Evolutionary conservation across 2,113 vertebrate genomes (phyloP).

Genomic region (Reinhardtius hippoglossoides): DNA sequence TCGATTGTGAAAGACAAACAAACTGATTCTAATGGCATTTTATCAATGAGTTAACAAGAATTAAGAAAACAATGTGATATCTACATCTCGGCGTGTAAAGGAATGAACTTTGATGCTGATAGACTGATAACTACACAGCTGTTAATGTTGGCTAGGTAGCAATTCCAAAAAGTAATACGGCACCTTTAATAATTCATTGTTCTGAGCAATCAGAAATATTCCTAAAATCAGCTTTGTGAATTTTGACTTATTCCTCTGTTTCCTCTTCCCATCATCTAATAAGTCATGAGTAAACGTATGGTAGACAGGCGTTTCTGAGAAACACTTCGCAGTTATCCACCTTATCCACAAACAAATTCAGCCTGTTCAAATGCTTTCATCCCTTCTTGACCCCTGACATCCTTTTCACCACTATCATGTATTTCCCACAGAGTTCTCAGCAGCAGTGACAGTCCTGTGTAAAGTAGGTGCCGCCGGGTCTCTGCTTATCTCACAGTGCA

Average conservation of each 20-base stretch:
- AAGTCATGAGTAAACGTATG: background rate
- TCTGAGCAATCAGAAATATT: no score
- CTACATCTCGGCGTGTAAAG: no score
- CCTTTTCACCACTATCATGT: conserved; percentile 18
- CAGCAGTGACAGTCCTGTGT: background rate
- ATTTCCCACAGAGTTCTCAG: conserved; percentile 45
- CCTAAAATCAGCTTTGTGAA: background rate
- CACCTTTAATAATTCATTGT: no score
- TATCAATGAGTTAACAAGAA: no score
- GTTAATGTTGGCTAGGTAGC: background rate
- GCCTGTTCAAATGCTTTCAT: background rate
- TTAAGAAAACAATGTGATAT: no score
- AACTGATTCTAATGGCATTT: no score
- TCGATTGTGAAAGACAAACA: no score
- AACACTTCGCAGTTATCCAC: background rate
- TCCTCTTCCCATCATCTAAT: background rate
- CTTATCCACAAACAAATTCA: background rate
- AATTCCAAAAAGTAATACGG: background rate
- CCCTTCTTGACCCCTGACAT: conserved; percentile 17
- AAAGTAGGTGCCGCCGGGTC: conserved; percentile 40
- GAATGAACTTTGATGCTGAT: background rate
- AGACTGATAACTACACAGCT: background rate
- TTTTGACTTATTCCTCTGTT: background rate
- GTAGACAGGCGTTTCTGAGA: background rate
- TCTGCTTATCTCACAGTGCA: conserved; percentile 50